Base-by-base conservation (phyloP, 2,113 vertebrate genomes). In the Vireo altiloquus region DNA sequence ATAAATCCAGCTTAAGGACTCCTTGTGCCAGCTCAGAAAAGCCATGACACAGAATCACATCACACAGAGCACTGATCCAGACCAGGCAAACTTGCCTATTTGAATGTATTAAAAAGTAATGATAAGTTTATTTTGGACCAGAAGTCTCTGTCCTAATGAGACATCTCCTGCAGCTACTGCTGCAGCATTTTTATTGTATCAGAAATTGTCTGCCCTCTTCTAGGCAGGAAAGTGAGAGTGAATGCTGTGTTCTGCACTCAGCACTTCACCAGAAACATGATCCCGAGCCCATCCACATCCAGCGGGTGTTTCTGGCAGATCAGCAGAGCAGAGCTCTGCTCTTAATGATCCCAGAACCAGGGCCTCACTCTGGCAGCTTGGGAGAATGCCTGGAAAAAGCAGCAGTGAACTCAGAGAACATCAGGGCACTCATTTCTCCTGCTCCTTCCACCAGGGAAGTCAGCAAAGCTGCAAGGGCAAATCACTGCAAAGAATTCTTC, bases 1-100 rank as follows among this genome's bases (percentile, higher is more conserved):
- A 65, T 80, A 96, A 95, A 96, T 95, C 86, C 95, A 94, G 92
- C 86, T 97, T 90, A 93, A 94, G 76, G 64, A 76, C 68, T 92
- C 52, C 86, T 86, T 66, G 72, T 89, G 68, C 83, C 5, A 2
- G 79, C 74, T 83, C 90, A 87, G 82, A 61, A 77, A 65, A 93
- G 91, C 65, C 80, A 44, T 93, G 94, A 61, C 92, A 90, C 64
- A 74, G 76, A 64, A 57, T 91, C 80, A 24, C 81, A 87, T 77
- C 89, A 19, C 66, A 7, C 53, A 33, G 31, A 77, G 47, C 66
- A 7, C 71, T 65, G 88, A 77, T 50, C 64, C 92, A 92, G 80
- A 42, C 47, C 33, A 63, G 89, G 44, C 64, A 89, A 66, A 52
- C 47, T 65, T 25, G 23, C 52, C 64, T 63, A 1, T 64, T 76